phyloP scores from a whole-genome alignment of 2,113 vertebrate genomes.

The Mustelus asterias region DNA sequence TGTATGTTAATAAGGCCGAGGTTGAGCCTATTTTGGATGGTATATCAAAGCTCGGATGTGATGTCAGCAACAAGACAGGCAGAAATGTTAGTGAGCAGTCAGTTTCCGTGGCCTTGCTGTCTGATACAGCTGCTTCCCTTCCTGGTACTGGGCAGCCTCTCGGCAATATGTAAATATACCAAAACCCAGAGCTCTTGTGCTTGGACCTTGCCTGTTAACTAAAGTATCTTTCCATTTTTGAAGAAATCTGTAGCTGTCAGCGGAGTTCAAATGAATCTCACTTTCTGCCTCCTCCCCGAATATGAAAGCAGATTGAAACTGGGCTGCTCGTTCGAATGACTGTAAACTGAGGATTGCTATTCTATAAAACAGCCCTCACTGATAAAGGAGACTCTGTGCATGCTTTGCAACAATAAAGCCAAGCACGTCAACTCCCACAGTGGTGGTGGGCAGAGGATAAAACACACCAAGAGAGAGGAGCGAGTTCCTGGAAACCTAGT shows the following conservation, averaged over 20 bases:
- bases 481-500: background rate
- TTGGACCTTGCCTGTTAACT: background rate
- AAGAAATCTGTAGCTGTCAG: background rate
- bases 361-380: background rate
- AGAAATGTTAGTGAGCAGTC: background rate
- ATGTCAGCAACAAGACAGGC: background rate
- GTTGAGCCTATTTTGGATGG: background rate
- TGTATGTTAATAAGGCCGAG: conserved; percentile 9
- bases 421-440: conserved; percentile 13
- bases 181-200: background rate
- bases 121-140: background rate
- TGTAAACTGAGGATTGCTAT: background rate
- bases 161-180: no score
- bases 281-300: background rate
- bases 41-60: conserved; percentile 21
- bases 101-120: background rate
- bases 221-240: background rate
- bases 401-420: background rate
- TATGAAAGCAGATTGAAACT: no score
- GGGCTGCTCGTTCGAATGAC: background rate
- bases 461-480: background rate
- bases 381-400: background rate
- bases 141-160: background rate
- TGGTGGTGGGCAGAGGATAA: background rate
- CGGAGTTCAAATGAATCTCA: background rate